Base-by-base conservation (phyloP, 2,888 invertebrate genomes). In the Rotaria magnacalcarata region DNA sequence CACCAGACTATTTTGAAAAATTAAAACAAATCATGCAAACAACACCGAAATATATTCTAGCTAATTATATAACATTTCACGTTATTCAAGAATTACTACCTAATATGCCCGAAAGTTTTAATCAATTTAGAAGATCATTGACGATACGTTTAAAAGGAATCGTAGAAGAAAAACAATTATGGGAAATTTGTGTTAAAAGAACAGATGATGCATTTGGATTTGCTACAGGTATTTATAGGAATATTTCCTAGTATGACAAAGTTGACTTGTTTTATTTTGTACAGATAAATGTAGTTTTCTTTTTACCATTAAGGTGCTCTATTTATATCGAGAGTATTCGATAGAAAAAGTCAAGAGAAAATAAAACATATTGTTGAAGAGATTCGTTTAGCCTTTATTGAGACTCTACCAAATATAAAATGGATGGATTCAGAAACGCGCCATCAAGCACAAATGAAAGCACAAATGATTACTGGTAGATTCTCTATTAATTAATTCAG, bases 341-440 rank as follows among this genome's bases (percentile, higher is more conserved):
- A 89, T 88, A 85, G 89, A 88, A 87, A 85, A 87, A 67, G 87
- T 89, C 87, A 84, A 84, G n/a, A 84, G 24, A 87, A 90, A 89
- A 89, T 88, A 5, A 86, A 88, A 34, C 80, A 87, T n/a, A 88
- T 89, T 16, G 85, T 90, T 50, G 88, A 88, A 58, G 87, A 87
- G 27, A 87, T 90, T 5, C 87, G 88, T 27, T 74, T 87, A 43
- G 88, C 89, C 0, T 89, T 90, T 84, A 87, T 88, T 1, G 67
- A 85, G 4, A 88, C 89, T 85, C 85, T 90, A 11, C 88, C 88
- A 4, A 86, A 47, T 16, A 87, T 90, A 3, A 80, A 85, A 0
- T 90, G 90, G 90, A 90, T 90, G 90, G 89, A 90, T 87, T 87
- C 88, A 11, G 74, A 75, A 41, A 90, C 90, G 0, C 87, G 88